These are phyloP conservation scores for Aromia moschata DNA, from an alignment of 2,888 invertebrate genomes.

Conservation along the genomic window DNA sequence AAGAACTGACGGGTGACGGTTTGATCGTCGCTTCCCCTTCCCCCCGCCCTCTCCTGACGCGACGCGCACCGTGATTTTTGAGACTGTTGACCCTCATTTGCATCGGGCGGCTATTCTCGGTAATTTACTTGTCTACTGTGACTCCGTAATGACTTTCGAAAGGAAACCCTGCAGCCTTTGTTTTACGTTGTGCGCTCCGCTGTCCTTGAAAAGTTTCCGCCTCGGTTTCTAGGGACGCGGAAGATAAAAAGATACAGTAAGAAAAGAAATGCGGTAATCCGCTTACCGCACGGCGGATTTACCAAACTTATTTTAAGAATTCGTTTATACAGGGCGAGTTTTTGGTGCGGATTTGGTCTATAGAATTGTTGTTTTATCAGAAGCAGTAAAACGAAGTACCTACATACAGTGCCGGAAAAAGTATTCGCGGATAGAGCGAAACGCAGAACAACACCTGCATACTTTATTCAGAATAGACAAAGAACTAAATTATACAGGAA, in stretches of 20 bases:
- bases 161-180: conserved; percentile 17
- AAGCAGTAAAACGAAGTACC: too few relatives aligned
- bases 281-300: too few relatives aligned
- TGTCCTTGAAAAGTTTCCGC: conserved; percentile 15
- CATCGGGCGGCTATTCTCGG: conserved; percentile 21
- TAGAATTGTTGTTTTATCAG: too few relatives aligned
- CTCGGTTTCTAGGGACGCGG: background rate
- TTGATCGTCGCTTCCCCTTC: conserved; percentile 31
- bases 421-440: too few relatives aligned
- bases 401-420: too few relatives aligned
- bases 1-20: conserved; percentile 36
- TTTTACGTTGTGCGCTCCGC: conserved; percentile 9
- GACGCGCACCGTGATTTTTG: conserved; percentile 26
- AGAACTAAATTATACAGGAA: too few relatives aligned
- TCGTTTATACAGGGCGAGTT: too few relatives aligned
- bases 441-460: too few relatives aligned
- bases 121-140: conserved; percentile 23
- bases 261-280: too few relatives aligned
- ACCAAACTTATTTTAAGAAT: too few relatives aligned
- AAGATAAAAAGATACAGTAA: background rate
- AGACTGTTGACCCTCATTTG: conserved; percentile 36
- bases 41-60: conserved; percentile 3
- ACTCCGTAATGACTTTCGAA: conserved; percentile 26
- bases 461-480: too few relatives aligned
- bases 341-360: too few relatives aligned